Conservation (phyloP, 2,797 vertebrate species). For the Pampus argenteus region DNA sequence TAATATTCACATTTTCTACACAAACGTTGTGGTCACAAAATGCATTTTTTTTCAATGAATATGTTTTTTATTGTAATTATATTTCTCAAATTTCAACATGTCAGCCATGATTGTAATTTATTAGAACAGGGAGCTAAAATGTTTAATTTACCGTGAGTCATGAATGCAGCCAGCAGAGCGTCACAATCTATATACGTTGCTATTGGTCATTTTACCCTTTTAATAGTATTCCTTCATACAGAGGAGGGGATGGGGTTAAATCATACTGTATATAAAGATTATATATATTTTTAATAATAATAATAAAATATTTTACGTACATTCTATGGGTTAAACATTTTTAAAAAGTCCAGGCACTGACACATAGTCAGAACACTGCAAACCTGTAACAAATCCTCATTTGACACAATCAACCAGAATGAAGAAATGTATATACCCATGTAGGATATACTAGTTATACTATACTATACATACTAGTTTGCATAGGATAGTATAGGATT, state of each 20-base stretch:
- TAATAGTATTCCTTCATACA: background rate
- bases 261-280: too few species aligned
- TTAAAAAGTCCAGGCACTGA: background rate
- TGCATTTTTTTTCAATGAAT: background rate
- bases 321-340: background rate
- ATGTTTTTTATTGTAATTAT: background rate
- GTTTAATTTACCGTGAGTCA: background rate
- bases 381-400: background rate
- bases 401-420: background rate
- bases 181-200: background rate
- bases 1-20: background rate
- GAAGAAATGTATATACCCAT: background rate
- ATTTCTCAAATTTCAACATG: background rate
- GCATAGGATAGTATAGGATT: background rate
- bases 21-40: background rate
- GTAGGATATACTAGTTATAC: too few species aligned
- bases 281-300: too few species aligned
- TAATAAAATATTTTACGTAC: too few species aligned
- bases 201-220: constrained; percentile 4
- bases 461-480: too few species aligned
- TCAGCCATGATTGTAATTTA: background rate
- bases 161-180: constrained; percentile 21
- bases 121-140: fast-evolving
- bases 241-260: background rate
- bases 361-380: too few species aligned